Evolutionary conservation across 2,797 vertebrate genomes (phyloP).

Genomic region (Cossypha niveicapilla): DNA sequence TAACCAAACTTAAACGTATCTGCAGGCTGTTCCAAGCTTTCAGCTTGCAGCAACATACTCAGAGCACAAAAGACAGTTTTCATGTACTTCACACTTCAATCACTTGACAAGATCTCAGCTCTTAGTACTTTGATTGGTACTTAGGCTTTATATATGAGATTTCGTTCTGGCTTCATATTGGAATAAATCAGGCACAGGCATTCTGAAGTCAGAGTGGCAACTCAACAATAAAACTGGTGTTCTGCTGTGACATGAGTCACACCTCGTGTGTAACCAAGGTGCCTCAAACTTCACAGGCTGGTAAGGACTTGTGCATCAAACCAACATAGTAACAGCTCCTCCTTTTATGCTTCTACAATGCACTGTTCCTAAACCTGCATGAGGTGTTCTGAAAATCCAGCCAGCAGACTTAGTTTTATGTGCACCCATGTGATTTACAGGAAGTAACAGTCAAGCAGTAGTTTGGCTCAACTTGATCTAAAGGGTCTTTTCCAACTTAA

Average conservation of each 20-base stretch:
- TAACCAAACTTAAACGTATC: neutral
- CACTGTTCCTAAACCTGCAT: neutral
- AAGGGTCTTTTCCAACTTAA: neutral
- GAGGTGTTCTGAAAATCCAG: neutral
- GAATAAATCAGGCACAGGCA: neutral
- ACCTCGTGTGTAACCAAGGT: fast-evolving
- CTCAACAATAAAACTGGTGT: neutral
- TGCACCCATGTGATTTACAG: neutral
- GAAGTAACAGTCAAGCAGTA: neutral
- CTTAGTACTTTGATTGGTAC: neutral
- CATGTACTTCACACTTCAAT: neutral
- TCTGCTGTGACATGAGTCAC: neutral
- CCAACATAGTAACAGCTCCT: neutral
- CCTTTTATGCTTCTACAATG: neutral
- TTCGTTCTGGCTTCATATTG: neutral
- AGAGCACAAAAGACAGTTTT: neutral
- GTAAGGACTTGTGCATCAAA: neutral
- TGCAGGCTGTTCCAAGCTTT: neutral
- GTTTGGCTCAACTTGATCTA: neutral
- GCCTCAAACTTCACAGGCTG: neutral
- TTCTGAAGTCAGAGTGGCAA: neutral
- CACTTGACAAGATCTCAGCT: neutral
- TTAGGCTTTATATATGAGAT: neutral
- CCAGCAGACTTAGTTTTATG: neutral
- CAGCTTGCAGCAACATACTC: neutral